Evolutionary conservation across 2,113 vertebrate genomes (phyloP), one percentile per base, ranked within the genome.

Genomic region (Lepisosteus osseus): DNA sequence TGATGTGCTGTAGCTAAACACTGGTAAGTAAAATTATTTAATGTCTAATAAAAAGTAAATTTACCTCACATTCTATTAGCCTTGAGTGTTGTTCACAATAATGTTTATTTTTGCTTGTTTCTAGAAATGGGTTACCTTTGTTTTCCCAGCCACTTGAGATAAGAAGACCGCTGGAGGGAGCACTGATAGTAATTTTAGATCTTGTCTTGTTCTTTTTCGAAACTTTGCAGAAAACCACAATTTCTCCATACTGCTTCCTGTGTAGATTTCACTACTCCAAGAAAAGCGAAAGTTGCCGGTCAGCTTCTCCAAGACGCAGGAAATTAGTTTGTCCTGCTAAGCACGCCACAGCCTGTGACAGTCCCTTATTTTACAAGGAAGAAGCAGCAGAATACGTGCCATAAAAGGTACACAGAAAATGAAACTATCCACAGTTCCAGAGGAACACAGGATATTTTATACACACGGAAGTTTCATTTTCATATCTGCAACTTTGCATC

Each of bases 281-380:
- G 14, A 70, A 57, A 70, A 70, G 68, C 44, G 68, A 70, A 70
- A 70, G 68, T 57, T 47, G 56, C 61, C 68, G 11, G 7, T 62
- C 56, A 47, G 68, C 42, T 61, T 61, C 68, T 57, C 45, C 57
- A 42, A 56, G 3, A 6, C 41, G 41, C 56, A 61, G 68, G 68
- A 70, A 70, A 57, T 70, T 56, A 44, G n/a, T 43, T n/a, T 9
- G 42, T 15, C 12, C 57, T 61, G 41, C 47, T 51, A 51, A 51
- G 47, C 47, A 51, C 5, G 9, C 47, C 47, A 62, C 59, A 70
- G 40, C 61, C 61, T 43, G 55, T 62, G 68, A 56, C 61, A 45
- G 68, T 70, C 57, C 47, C 9, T 6, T 9, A 6, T 6, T 51
- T 51, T 51, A 51, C 5, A 51, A 51, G 47, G 47, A 51, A 51